Percentiles rank a stretch among this genome's conserved stretches.
phyloP scores from a whole-genome alignment of 2,113 vertebrate genomes.

The Gobio gobio region DNA sequence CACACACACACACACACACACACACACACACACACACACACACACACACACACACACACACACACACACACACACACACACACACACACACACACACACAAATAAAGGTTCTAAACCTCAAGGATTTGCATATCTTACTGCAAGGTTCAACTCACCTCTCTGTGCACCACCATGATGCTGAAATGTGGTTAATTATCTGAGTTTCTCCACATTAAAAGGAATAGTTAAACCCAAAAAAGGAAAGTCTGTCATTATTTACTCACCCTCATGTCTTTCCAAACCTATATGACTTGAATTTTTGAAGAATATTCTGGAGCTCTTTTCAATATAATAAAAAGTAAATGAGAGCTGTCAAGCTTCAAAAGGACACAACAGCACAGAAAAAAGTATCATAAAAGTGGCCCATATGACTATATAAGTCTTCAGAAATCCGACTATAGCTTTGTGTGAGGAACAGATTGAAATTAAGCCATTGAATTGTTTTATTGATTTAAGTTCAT shows the following conservation, averaged over 20 bases:
- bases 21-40: background rate
- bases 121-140: constrained; percentile 32
- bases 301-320: background rate
- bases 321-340: background rate
- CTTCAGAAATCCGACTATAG: background rate
- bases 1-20: background rate
- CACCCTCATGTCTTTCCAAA: background rate
- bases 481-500: background rate
- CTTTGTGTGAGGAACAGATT: background rate
- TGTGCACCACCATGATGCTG: background rate
- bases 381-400: background rate
- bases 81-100: constrained; percentile 45
- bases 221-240: background rate
- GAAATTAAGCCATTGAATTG: background rate
- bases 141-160: background rate
- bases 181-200: constrained; percentile 15
- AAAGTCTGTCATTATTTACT: constrained; percentile 9
- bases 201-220: background rate
- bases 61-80: constrained; percentile 25
- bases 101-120: background rate
- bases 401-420: background rate
- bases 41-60: constrained; percentile 12
- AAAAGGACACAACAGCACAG: background rate
- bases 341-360: background rate
- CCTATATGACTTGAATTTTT: constrained; percentile 9